Percentiles rank a stretch among this genome's conserved stretches.
Evolutionary conservation across 2,888 invertebrate genomes (phyloP).

Genomic region (Iphiclides podalirius): DNA sequence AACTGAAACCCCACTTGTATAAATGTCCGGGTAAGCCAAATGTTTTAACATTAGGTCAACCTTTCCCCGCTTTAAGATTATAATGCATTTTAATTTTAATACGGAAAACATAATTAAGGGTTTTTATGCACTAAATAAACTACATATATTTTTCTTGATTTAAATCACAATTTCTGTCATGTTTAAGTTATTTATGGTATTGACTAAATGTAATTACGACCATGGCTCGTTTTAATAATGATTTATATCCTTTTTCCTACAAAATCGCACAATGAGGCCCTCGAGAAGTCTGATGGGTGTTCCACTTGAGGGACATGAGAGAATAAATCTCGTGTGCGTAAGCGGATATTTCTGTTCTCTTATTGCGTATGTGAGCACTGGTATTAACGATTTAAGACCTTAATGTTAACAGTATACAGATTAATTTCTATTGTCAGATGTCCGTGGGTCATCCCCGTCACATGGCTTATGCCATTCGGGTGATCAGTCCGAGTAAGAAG

Average conservation of each 20-base stretch:
- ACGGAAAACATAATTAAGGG: too few species aligned
- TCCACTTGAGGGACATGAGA: slow-evolving; percentile 18
- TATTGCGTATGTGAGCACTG: background rate
- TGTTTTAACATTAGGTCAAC: too few species aligned
- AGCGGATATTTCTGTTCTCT: slow-evolving; percentile 11
- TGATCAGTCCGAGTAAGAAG: slow-evolving; percentile 5
- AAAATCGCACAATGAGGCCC: slow-evolving; percentile 9
- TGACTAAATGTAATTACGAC: slow-evolving; percentile 1
- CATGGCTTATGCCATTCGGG: slow-evolving; percentile 9
- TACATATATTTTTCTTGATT: too few species aligned
- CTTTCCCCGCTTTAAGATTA: too few species aligned
- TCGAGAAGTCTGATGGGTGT: slow-evolving; percentile 5
- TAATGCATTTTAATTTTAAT: too few species aligned
- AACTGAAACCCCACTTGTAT: too few species aligned
- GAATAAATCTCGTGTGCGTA: slow-evolving; percentile 20
- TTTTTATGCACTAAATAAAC: too few species aligned
- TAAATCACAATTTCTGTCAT: too few species aligned
- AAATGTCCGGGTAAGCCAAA: too few species aligned
- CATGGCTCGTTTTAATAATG: slow-evolving; percentile 6
- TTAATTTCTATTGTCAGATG: background rate
- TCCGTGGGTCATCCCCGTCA: slow-evolving; percentile 5
- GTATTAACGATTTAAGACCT: background rate
- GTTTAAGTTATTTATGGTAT: background rate
- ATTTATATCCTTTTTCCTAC: slow-evolving; percentile 17
- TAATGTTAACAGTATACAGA: background rate